Evolutionary conservation across 2,888 invertebrate species (phyloP), one percentile per base, ranked within the genome.

Genomic region (Pecten maximus): DNA sequence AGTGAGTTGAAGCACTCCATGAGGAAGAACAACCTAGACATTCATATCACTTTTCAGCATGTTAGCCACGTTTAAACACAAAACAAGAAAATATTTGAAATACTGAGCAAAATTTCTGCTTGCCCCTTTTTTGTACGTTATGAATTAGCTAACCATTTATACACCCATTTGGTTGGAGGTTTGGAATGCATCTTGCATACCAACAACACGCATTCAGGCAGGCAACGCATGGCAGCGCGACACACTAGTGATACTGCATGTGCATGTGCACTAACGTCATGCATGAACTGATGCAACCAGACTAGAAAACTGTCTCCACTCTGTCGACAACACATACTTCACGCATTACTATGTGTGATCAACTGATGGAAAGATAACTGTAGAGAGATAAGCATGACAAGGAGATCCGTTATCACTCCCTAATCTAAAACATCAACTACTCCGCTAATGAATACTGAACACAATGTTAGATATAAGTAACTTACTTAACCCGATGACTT

Each of bases 271-370:
- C 35, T 2, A 35, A 10, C 35, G 28, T 74, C 74, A 74, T 74
- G 74, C 74, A 35, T 35, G 74, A 74, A 35, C 74, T 74, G 74
- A 10, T 74, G 74, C 74, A 74, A 35, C 74, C 74, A 74, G 74
- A 74, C 74, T 35, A 74, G 74, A 74, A 74, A 74, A 74, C 28
- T 74, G 74, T 74, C 74, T 74, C 74, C 74, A 28, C 28, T 74
- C 74, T 74, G 74, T 74, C 74, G 35, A 35, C 35, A 35, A 74
- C 28, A 74, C 35, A 10, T 74, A 35, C 74, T 6, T 60, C n/a
- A 8, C n/a, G 10, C 60, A 60, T 74, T 74, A 8, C 74, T 35
- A 28, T 35, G 28, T 35, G 74, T 74, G 74, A 74, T 74, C 28
- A 2, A 10, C 2, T 28, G 74, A 74, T 28, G 35, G 35, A 74